A percentile compares a stretch with the other conserved stretches of the same genome.
phyloP scores from a whole-genome alignment of 2,888 invertebrate species.

The Volucella bombylans region DNA sequence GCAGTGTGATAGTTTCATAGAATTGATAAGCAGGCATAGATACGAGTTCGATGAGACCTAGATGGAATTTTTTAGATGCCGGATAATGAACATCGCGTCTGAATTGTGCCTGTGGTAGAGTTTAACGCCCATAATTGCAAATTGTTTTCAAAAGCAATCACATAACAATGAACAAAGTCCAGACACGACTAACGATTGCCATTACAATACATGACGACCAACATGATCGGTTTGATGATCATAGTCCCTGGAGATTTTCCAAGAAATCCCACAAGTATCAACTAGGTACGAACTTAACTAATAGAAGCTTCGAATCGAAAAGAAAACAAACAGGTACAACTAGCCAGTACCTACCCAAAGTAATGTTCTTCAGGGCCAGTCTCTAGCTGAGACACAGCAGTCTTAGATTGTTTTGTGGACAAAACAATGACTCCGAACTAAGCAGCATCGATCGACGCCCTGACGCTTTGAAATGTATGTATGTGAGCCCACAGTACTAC shows the following conservation, averaged over 20 bases:
- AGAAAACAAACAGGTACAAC: too few relatives aligned
- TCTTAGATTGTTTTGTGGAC: too few relatives aligned
- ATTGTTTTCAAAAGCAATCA: neutral
- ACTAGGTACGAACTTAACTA: too few relatives aligned
- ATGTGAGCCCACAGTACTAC: too few relatives aligned
- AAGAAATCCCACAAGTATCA: slow-evolving; percentile 6
- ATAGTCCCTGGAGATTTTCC: slow-evolving; percentile 23
- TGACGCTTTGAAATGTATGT: too few relatives aligned
- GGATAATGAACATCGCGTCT: neutral
- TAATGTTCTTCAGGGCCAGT: too few relatives aligned
- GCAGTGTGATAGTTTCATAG: slow-evolving; percentile 26
- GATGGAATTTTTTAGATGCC: neutral
- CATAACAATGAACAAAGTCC: slow-evolving; percentile 6
- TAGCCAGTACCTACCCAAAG: too few relatives aligned
- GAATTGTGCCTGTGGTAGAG: neutral
- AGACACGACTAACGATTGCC: neutral
- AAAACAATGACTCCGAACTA: too few relatives aligned
- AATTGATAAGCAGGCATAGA: neutral
- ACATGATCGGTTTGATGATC: neutral
- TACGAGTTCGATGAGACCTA: neutral
- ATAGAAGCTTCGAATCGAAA: too few relatives aligned
- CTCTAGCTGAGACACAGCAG: too few relatives aligned
- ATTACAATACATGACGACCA: neutral
- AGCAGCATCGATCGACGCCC: too few relatives aligned
- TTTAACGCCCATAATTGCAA: slow-evolving; percentile 11